Evolutionary conservation across 2,888 invertebrate species (phyloP).

Genomic region (Tanytarsus gracilentus): DNA sequence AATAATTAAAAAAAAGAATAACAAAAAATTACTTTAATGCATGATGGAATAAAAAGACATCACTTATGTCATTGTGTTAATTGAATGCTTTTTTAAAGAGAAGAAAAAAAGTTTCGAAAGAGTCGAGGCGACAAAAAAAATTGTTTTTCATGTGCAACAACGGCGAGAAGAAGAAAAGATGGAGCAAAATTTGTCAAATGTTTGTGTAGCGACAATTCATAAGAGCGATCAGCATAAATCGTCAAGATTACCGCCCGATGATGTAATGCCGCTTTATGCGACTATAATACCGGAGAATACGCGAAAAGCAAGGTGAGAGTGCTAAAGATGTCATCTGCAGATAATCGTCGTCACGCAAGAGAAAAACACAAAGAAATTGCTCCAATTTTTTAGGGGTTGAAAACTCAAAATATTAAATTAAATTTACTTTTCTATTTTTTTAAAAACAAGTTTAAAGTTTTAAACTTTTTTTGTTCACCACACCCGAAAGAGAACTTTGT

Average conservation of each 20-base stretch:
- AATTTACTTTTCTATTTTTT: too few species aligned
- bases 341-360: background rate
- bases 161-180: conserved; percentile 9
- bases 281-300: conserved; percentile 11
- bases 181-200: conserved; percentile 22
- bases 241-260: conserved; percentile 7
- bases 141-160: conserved; percentile 7
- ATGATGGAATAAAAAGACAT: too few species aligned
- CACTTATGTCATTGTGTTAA: too few species aligned
- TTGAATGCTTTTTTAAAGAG: background rate
- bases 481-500: too few species aligned
- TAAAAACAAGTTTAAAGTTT: too few species aligned
- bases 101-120: background rate
- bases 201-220: conserved; percentile 11
- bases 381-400: background rate
- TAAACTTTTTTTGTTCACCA: too few species aligned
- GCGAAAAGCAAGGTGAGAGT: conserved; percentile 17
- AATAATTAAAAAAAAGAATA: too few species aligned
- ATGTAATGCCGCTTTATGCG: conserved; percentile 21
- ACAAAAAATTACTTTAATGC: too few species aligned
- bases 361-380: too few species aligned
- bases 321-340: background rate
- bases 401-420: too few species aligned
- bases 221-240: background rate
- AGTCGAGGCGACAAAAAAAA: background rate